phyloP scores from a whole-genome alignment of 2,888 invertebrate genomes.

The Amphipyra tragopoginis region DNA sequence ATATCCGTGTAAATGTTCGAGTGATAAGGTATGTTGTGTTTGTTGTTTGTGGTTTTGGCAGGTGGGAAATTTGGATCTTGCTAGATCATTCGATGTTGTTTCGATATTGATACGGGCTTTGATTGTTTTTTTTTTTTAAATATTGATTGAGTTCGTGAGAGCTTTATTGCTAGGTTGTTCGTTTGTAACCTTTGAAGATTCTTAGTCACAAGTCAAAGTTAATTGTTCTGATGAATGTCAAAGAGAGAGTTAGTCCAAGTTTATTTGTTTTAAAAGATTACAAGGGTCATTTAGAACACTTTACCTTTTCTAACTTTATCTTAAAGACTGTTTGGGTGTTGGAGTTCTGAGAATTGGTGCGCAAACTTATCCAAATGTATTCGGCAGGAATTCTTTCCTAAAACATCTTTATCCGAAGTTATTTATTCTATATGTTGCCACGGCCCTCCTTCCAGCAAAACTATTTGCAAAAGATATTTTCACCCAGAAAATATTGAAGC shows the following conservation, averaged over 20 bases:
- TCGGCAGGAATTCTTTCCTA: no score
- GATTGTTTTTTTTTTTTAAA: not conserved
- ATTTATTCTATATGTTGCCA: no score
- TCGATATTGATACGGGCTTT: not conserved
- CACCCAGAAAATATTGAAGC: no score
- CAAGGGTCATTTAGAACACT: not conserved
- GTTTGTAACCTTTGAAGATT: not conserved
- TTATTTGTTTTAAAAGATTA: not conserved
- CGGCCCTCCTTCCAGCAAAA: not conserved
- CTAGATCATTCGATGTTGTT: not conserved
- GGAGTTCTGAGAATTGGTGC: not conserved
- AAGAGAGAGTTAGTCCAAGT: not conserved
- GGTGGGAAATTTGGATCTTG: slow-evolving; percentile 16
- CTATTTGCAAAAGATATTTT: no score
- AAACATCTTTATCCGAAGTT: no score
- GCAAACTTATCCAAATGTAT: no score
- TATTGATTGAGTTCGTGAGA: no score
- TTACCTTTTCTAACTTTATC: not conserved
- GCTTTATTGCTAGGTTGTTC: not conserved
- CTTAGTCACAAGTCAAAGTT: not conserved
- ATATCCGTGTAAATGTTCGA: slow-evolving; percentile 51
- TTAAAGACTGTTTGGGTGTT: not conserved
- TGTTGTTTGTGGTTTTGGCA: slow-evolving; percentile 14
- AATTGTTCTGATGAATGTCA: not conserved
- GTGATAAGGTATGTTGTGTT: slow-evolving; percentile 25